Percentiles rank a stretch among this genome's conserved stretches.
phyloP scores from a whole-genome alignment of 1,140 invertebrate genomes.

The Tenebrio molitor region DNA sequence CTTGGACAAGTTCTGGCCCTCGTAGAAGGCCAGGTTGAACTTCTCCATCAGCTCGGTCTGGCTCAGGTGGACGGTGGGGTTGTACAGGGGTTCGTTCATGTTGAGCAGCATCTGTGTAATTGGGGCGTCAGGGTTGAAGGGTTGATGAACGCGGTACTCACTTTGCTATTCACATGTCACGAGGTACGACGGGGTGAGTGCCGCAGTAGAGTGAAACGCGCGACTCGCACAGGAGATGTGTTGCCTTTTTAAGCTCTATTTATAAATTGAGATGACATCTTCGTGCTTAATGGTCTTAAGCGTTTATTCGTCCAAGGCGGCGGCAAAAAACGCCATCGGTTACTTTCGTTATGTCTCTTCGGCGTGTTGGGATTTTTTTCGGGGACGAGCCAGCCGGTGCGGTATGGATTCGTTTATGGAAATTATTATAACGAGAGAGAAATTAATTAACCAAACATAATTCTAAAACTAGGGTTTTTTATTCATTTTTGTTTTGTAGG shows the following conservation, averaged over 20 bases:
- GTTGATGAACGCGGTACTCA: conserved; percentile 10
- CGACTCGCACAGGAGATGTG: neutral
- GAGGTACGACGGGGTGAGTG: no score
- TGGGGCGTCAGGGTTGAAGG: neutral
- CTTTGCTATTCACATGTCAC: neutral
- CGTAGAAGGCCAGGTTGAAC: conserved; percentile 65
- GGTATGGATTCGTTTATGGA: no score
- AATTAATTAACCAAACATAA: no score
- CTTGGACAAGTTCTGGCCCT: conserved; percentile 59
- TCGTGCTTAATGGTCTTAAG: conserved; percentile 31
- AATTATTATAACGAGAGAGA: no score
- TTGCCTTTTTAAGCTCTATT: conserved; percentile 51
- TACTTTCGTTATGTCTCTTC: conserved; percentile 24
- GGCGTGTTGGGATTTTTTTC: conserved; percentile 8
- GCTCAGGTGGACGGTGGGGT: conserved; percentile 48
- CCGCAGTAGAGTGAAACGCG: no score
- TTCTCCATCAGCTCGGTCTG: conserved; percentile 64
- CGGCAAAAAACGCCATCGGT: conserved; percentile 47
- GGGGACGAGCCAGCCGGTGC: neutral
- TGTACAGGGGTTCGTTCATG: neutral
- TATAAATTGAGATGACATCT: conserved; percentile 57
- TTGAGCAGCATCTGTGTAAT: conserved; percentile 31
- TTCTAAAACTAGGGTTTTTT: no score
- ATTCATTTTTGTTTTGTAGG: no score
- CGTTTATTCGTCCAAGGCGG: conserved; percentile 3